phyloP scores from a whole-genome alignment of 2,888 invertebrate species.

The Himalopsyche anomala region DNA sequence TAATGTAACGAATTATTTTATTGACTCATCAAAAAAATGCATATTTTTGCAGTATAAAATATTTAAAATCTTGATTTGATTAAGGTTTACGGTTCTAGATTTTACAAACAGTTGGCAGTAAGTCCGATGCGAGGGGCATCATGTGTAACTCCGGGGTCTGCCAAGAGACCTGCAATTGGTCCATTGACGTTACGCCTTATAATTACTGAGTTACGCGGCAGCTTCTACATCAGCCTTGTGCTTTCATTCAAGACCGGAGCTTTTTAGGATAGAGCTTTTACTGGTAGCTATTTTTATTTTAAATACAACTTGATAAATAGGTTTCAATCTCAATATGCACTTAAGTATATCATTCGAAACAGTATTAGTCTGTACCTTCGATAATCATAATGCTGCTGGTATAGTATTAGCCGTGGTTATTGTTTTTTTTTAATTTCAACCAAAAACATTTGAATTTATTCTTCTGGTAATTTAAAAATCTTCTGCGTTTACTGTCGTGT shows the following conservation, averaged over 20 bases:
- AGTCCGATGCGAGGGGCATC: slow-evolving; percentile 39
- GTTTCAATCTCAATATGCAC: slow-evolving; percentile 32
- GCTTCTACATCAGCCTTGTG: slow-evolving; percentile 14
- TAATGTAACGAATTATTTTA: no score
- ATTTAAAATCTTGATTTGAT: neutral
- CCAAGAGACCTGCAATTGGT: slow-evolving; percentile 60
- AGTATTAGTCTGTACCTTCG: neutral
- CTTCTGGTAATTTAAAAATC: neutral
- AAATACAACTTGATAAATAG: slow-evolving; percentile 43
- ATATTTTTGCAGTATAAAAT: no score
- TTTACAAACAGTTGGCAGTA: slow-evolving; percentile 28
- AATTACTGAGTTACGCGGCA: slow-evolving; percentile 64
- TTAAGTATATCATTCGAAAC: slow-evolving; percentile 36
- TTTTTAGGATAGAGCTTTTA: slow-evolving; percentile 42
- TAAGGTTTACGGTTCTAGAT: slow-evolving; percentile 4
- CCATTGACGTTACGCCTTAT: slow-evolving; percentile 61
- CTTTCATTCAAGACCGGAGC: slow-evolving; percentile 54
- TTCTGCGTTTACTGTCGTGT: neutral
- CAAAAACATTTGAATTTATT: neutral
- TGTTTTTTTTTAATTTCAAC: slow-evolving; percentile 1
- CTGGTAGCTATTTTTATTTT: slow-evolving; percentile 41
- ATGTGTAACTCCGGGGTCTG: slow-evolving; percentile 55
- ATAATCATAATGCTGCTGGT: neutral
- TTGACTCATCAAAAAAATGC: no score
- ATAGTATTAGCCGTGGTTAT: slow-evolving; percentile 3